Evolutionary conservation across 2,888 invertebrate species (phyloP).

Genomic region (Ariolimax columbianus): DNA sequence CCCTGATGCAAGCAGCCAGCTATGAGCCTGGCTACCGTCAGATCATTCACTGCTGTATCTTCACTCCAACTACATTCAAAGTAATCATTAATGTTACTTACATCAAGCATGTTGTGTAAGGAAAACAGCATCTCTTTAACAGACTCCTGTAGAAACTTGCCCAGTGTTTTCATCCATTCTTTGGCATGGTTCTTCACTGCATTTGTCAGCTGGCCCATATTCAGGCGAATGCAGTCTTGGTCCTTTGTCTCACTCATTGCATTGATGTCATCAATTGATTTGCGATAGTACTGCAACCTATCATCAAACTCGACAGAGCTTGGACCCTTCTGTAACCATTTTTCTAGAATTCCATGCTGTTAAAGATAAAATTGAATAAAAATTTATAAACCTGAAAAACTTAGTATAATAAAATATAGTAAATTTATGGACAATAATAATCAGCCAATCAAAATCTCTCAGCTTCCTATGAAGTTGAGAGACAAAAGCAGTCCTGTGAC

Average conservation of each 20-base stretch:
- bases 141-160: constrained; percentile 84
- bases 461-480: too few relatives aligned
- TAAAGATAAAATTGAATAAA: constrained; percentile 28
- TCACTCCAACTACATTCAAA: too few relatives aligned
- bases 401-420: neutral
- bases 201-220: constrained; percentile 85
- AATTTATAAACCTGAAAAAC: neutral
- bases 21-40: too few relatives aligned
- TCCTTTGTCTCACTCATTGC: constrained; percentile 72
- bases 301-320: constrained; percentile 87
- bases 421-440: neutral
- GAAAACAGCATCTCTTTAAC: constrained; percentile 85
- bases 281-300: constrained; percentile 90
- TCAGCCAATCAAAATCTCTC: too few relatives aligned
- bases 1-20: too few relatives aligned
- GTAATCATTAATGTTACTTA: constrained; percentile 77
- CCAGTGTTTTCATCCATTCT: constrained; percentile 89
- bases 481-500: too few relatives aligned
- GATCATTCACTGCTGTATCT: too few relatives aligned
- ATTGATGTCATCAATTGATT: constrained; percentile 85
- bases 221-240: constrained; percentile 81
- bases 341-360: constrained; percentile 84
- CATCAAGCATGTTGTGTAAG: constrained; percentile 86
- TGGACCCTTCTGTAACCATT: constrained; percentile 85
- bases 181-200: constrained; percentile 86